phyloP scores from a whole-genome alignment of 2,888 invertebrate genomes.

The Plagodis dolabraria region DNA sequence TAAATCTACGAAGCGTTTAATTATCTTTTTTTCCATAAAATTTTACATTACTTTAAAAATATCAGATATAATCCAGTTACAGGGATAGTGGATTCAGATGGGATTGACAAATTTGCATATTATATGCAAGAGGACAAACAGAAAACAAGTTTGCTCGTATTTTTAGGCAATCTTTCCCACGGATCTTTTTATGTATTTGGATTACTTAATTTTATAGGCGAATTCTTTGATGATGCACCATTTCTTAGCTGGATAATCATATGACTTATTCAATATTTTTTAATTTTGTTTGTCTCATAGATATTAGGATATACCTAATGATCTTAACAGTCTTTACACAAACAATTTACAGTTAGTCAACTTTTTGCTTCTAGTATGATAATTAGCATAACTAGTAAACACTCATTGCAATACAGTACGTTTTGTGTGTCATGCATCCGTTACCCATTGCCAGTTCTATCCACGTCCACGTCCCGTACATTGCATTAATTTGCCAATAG shows the following conservation, averaged over 20 bases:
- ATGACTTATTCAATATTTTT: too few relatives aligned
- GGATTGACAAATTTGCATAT: slow-evolving; percentile 65
- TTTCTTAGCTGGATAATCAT: too few relatives aligned
- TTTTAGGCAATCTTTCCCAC: slow-evolving; percentile 44
- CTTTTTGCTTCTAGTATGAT: slow-evolving; percentile 7
- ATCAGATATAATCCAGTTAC: slow-evolving; percentile 4
- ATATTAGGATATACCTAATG: too few relatives aligned
- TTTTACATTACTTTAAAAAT: not conserved
- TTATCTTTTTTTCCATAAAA: too few relatives aligned
- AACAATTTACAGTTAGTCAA: not conserved
- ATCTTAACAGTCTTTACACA: too few relatives aligned
- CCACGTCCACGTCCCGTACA: slow-evolving; percentile 42
- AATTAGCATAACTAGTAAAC: slow-evolving; percentile 39
- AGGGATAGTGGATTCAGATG: slow-evolving; percentile 9
- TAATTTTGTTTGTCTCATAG: too few relatives aligned
- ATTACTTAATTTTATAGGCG: too few relatives aligned
- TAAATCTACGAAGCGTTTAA: too few relatives aligned
- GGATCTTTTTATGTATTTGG: slow-evolving; percentile 26
- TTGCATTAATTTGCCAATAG: slow-evolving; percentile 19
- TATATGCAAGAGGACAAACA: slow-evolving; percentile 49
- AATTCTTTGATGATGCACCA: too few relatives aligned
- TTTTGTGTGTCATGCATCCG: slow-evolving; percentile 46
- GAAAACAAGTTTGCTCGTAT: slow-evolving; percentile 69
- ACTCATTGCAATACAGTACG: slow-evolving; percentile 40
- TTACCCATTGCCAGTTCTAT: slow-evolving; percentile 44